phyloP scores from a whole-genome alignment of 2,888 invertebrate genomes.

The Stenurella melanura region DNA sequence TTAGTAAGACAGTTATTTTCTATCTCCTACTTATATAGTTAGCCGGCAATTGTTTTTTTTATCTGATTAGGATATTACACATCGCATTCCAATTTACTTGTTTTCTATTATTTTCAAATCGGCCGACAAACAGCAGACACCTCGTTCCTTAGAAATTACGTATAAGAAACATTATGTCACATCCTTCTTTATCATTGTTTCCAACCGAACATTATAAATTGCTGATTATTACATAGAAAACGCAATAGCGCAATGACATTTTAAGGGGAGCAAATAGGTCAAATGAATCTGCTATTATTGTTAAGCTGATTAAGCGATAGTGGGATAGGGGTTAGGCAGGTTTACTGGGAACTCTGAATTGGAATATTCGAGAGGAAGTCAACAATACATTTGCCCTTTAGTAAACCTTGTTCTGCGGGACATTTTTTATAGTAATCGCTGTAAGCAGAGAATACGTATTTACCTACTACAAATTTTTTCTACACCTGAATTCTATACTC shows the following conservation, averaged over 20 bases:
- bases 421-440: no score
- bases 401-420: no score
- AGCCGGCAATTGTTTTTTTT: conserved; percentile 11
- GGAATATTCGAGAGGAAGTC: no score
- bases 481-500: no score
- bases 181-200: conserved; percentile 24
- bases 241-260: conserved; percentile 3
- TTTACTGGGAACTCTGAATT: no score
- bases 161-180: conserved; percentile 18
- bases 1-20: neutral
- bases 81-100: conserved; percentile 8
- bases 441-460: no score
- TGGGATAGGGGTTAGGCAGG: neutral
- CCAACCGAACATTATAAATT: neutral
- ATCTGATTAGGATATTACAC: conserved; percentile 20
- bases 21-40: neutral
- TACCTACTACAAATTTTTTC: no score
- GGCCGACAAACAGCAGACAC: conserved; percentile 3
- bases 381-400: no score
- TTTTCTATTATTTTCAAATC: conserved; percentile 15
- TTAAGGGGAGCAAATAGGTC: conserved; percentile 4
- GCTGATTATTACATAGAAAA: conserved; percentile 3
- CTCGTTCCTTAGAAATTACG: conserved; percentile 19
- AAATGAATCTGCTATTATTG: conserved; percentile 1
- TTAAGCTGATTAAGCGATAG: neutral